These are phyloP conservation scores for Podarcis lilfordi DNA, from an alignment of 2,797 vertebrate species.

Conservation along the genomic window DNA sequence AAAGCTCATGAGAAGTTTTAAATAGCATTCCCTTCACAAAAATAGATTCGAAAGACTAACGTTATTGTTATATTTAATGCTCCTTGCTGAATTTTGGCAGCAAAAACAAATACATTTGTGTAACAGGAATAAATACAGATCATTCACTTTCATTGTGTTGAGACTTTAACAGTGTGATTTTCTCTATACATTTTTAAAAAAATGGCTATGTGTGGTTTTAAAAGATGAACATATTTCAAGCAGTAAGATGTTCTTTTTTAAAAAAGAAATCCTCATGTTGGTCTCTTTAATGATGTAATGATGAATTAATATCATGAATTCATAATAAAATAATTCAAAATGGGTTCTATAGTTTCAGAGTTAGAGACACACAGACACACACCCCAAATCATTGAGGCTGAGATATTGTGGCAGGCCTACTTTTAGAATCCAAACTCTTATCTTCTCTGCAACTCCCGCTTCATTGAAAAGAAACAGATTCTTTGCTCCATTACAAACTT, in stretches of 20 bases:
- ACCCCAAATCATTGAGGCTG: background rate
- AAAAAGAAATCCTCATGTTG: no score
- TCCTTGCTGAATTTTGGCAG: conserved; percentile 7
- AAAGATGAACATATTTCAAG: conserved; percentile 21
- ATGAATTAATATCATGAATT: conserved; percentile 21
- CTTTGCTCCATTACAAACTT: conserved; percentile 47
- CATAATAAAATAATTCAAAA: background rate
- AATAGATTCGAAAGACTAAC: background rate
- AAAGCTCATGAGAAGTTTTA: background rate
- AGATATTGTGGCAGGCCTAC: conserved; percentile 30
- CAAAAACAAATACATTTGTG: conserved; percentile 2
- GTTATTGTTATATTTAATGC: background rate
- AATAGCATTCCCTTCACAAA: conserved; percentile 9
- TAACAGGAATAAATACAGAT: background rate
- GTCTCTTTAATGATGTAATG: background rate
- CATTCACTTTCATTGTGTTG: background rate
- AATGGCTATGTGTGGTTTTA: background rate
- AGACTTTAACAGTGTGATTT: background rate
- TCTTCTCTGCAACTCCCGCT: background rate
- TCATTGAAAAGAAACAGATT: conserved; percentile 26
- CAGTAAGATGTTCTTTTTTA: background rate
- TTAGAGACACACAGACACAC: background rate
- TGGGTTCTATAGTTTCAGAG: conserved; percentile 17
- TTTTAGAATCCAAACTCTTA: conserved; percentile 22
- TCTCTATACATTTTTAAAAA: background rate